Base-by-base conservation (phyloP, 2,888 invertebrate species). In the Invenusta paracnida region DNA sequence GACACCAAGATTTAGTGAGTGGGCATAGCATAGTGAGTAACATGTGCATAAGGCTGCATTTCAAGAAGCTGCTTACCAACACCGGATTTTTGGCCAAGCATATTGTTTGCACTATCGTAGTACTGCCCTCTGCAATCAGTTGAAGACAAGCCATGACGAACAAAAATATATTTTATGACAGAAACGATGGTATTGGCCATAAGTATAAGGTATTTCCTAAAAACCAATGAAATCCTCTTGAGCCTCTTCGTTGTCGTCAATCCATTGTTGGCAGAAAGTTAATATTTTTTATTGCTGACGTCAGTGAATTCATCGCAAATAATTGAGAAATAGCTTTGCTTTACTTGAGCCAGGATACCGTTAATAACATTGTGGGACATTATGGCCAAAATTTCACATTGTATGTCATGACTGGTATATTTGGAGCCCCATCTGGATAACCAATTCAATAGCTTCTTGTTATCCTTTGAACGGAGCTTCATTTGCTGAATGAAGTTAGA, bases 231-330 rank as follows among this genome's bases (percentile, higher is more conserved):
- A 79, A 28, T 79, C n/a, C n/a, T 79, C 81, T 5, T 79, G 5
- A 5, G 28, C 28, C 25, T 11, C n/a, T n/a, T 13, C 5, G n/a
- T 79, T n/a, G 5, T 5, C 5, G n/a, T 79, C 81, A 79, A 79
- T 28, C 81, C 81, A 79, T 5, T n/a, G 81, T 79, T 13, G n/a
- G 28, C 81, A 79, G n/a, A 79, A 28, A n/a, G 81, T 25, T 28
- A 79, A 79, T 79, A 13, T 5, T 79, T n/a, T 11, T 79, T 5
- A n/a, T 79, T 79, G 5, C 11, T 13, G 5, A 79, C n/a, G 81
- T 79, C 81, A 28, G 81, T 79, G 28, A 11, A 79, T 79, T 79
- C 81, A n/a, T 79, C 81, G n/a, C 81, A 79, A 25, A 79, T 79
- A 79, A 79, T 23, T 29, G 11, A 23, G 29, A 11, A 79, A n/a